Evolutionary conservation across 23 tunicate species (phyloP).

Genomic region (Ascidia mentula): DNA sequence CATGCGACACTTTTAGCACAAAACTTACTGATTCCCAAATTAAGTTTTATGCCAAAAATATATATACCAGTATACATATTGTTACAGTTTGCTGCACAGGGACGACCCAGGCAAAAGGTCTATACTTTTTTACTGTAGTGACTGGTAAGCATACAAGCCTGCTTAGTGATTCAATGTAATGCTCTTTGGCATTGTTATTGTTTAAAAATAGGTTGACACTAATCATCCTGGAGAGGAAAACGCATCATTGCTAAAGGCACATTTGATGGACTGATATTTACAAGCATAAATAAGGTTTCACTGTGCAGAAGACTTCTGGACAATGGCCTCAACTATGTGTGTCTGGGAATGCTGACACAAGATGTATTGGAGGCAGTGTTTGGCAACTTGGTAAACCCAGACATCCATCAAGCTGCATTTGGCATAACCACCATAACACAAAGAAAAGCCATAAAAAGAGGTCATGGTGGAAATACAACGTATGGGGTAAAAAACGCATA

Average conservation of each 20-base stretch:
- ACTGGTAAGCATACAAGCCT: too few species aligned
- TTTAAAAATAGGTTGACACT: background rate
- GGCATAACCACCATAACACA: constrained; percentile 8
- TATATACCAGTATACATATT: too few species aligned
- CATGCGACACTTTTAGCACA: too few species aligned
- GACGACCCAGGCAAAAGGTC: too few species aligned
- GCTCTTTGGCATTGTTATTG: too few species aligned
- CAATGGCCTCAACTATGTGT: constrained; percentile 5
- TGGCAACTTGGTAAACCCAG: constrained; percentile 15
- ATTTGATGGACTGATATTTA: constrained; percentile 4
- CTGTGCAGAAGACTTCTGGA: constrained; percentile 1
- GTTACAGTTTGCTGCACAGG: too few species aligned
- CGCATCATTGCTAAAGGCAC: constrained; percentile 14
- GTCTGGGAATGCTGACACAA: background rate
- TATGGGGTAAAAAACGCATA: constrained; percentile 22
- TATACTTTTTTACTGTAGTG: too few species aligned
- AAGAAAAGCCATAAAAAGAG: constrained; percentile 33
- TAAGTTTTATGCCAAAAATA: too few species aligned
- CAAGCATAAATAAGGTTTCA: background rate
- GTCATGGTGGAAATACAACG: constrained; percentile 47
- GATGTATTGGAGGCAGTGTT: constrained; percentile 3
- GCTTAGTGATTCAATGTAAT: too few species aligned
- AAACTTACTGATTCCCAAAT: too few species aligned
- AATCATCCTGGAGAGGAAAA: constrained; percentile 11
- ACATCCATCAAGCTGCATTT: constrained; percentile 23